Evolutionary conservation across 2,888 invertebrate species (phyloP).

Genomic region (Drosophila formosana): DNA sequence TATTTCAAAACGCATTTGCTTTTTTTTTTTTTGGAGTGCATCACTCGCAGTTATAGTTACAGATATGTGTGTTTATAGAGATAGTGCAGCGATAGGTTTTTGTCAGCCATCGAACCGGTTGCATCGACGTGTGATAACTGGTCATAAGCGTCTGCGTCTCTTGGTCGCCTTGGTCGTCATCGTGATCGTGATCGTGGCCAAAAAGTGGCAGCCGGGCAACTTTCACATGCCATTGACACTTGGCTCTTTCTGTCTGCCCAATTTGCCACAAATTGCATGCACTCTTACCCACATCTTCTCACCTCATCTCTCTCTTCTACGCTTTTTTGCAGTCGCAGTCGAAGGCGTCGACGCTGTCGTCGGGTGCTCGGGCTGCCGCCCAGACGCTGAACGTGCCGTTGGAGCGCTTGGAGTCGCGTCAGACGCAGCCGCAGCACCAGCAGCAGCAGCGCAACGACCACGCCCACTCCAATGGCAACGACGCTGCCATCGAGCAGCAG

Average conservation of each 20-base stretch:
- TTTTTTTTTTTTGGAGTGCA: background rate
- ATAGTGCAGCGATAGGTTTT: background rate
- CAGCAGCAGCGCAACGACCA: constrained; percentile 48
- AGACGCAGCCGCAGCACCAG: constrained; percentile 52
- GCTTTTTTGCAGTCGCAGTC: constrained; percentile 82
- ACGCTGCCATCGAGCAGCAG: constrained; percentile 36
- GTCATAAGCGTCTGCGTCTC: constrained; percentile 15
- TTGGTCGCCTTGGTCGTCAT: constrained; percentile 13
- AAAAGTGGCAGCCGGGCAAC: constrained; percentile 66
- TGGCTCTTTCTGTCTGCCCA: constrained; percentile 27
- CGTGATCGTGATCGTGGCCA: constrained; percentile 14
- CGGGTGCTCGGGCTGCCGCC: constrained; percentile 85
- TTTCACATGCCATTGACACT: constrained; percentile 74
- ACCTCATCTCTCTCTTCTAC: background rate
- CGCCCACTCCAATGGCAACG: constrained; percentile 51
- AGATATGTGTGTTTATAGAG: background rate
- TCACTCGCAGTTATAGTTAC: background rate
- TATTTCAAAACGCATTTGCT: no score
- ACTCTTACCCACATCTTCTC: background rate
- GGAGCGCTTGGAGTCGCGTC: constrained; percentile 84
- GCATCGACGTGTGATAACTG: constrained; percentile 2
- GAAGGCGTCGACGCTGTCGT: constrained; percentile 84
- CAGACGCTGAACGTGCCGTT: constrained; percentile 85
- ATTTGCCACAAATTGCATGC: constrained; percentile 57
- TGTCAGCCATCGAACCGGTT: constrained; percentile 8